Conservation (phyloP, 2,797 vertebrate genomes). For the Lagorchestes hirsutus region DNA sequence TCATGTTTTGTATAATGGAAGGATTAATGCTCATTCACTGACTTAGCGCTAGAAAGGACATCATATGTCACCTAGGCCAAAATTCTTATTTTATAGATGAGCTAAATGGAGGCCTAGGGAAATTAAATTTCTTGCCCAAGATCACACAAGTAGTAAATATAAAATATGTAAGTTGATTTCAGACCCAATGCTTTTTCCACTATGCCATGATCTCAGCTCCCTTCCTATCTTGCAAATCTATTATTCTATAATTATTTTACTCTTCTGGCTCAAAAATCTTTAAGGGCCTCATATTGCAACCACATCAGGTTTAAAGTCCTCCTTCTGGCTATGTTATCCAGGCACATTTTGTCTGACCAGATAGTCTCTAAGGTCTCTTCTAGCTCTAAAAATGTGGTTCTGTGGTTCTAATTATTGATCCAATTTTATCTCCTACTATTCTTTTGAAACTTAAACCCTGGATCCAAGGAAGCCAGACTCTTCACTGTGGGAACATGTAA, state of each 20-base stretch:
- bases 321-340: neutral
- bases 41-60: neutral
- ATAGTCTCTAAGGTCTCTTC: neutral
- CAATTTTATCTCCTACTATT: neutral
- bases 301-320: neutral
- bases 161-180: neutral
- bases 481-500: neutral
- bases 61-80: neutral
- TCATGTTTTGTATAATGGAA: neutral
- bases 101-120: neutral
- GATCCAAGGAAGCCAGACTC: neutral
- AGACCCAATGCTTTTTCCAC: neutral
- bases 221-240: neutral
- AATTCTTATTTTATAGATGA: neutral
- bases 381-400: neutral
- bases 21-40: neutral
- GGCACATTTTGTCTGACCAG: neutral
- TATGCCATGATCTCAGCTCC: neutral
- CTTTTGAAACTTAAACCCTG: neutral
- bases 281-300: neutral
- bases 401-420: neutral
- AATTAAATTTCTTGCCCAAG: neutral
- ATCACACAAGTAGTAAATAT: neutral
- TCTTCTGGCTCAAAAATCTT: neutral
- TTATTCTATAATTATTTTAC: neutral